phyloP scores from a whole-genome alignment of 1,140 invertebrate genomes.

The Camponotus floridanus region DNA sequence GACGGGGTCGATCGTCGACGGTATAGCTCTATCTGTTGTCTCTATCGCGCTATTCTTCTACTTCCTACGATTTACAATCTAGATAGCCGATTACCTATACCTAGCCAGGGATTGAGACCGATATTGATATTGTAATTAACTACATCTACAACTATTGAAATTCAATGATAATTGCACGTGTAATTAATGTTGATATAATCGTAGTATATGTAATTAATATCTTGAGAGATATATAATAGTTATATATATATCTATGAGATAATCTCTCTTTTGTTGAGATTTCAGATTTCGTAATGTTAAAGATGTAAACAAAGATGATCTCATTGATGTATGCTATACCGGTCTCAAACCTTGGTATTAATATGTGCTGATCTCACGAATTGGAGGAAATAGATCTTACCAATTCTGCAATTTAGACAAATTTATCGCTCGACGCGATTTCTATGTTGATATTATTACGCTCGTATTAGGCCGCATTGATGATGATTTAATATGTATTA shows the following conservation, averaged over 20 bases:
- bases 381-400: not conserved
- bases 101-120: constrained; percentile 32
- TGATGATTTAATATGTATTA: not conserved
- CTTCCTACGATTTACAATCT: constrained; percentile 58
- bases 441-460: constrained; percentile 12
- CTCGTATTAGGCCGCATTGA: not conserved
- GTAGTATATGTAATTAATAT: not conserved
- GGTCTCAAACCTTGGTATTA: constrained; percentile 26
- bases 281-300: not conserved
- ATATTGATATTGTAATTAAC: not conserved
- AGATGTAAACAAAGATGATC: not conserved
- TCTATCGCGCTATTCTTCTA: constrained; percentile 81
- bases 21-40: constrained; percentile 79
- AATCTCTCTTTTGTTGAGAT: not conserved
- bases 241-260: not conserved
- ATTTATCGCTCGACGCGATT: constrained; percentile 34
- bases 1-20: constrained; percentile 74
- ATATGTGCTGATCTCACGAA: not conserved
- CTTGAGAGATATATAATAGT: too few species aligned
- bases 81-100: constrained; percentile 38
- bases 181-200: constrained; percentile 1
- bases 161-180: not conserved
- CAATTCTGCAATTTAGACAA: constrained; percentile 42
- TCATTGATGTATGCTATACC: not conserved
- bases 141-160: not conserved